Base-by-base conservation (phyloP, 2,797 vertebrate species). In the Psittacula echo region DNA sequence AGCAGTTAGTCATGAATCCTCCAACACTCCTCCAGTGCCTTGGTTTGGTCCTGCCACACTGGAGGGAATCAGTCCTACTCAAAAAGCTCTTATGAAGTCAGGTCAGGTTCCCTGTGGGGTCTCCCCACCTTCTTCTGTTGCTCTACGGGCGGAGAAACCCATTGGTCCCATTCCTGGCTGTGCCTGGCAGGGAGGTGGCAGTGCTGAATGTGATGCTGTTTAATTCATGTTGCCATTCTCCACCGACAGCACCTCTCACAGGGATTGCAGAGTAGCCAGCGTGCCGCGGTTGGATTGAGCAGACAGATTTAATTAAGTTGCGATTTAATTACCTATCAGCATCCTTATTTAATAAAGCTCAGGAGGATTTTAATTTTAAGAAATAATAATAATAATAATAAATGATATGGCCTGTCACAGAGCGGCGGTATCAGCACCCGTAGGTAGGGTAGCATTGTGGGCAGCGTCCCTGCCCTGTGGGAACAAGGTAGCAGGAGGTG, bases 311-410 rank as follows among this genome's bases (percentile, higher is more conserved):
- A 98, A 97, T 98, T 98, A 98, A 97, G 93, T 90, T 94, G 92
- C 87, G 67, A 97, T 97, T 94, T 98, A 98, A 98, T 98, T 97
- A 98, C 95, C 96, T 96, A 96, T 92, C 96, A 95, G 95, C 96
- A 97, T 95, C 95, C 79, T 94, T 94, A 84, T 96, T 97, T 97
- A 98, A 98, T 97, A 98, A 98, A 97, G 95, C 97, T 97, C 97
- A 5, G 87, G 97, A 96, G 97, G 95, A 86, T 97, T 97, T 97
- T 96, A 94, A 94, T 97, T 95, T 96, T 6, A 66, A 95, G 92
- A 88, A 58, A 58, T 58, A 90, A 97, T 80, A 91, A 94, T 87
- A 95, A 95, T 90, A 95, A 95, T 89, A 95, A 95, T 92, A 92
- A 96, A 93, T 95, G 79, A 92, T 85, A 91, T 9, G 65, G 66